phyloP scores from a whole-genome alignment of 1,140 invertebrate genomes.

The Diorhabda carinulata region DNA sequence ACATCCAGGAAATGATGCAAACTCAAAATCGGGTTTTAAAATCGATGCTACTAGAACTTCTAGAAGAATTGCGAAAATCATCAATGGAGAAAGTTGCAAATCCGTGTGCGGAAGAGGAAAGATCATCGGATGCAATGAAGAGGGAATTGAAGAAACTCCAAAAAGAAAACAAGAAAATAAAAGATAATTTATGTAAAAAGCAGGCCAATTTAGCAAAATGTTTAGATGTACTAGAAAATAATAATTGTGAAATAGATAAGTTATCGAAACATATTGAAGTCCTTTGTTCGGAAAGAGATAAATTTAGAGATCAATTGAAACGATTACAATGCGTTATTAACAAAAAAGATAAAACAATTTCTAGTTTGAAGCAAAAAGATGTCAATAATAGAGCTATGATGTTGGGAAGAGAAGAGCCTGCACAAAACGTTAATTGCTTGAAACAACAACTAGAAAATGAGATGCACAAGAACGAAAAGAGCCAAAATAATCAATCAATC shows the following conservation, averaged over 20 bases:
- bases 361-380: not conserved
- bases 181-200: slow-evolving; percentile 6
- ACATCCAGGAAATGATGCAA: slow-evolving; percentile 1
- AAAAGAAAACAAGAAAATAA: slow-evolving; percentile 4
- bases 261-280: slow-evolving; percentile 10
- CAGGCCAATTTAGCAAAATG: slow-evolving; percentile 5
- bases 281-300: slow-evolving; percentile 6
- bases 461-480: no score
- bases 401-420: no score
- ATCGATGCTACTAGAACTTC: not conserved
- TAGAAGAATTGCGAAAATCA: slow-evolving; percentile 5
- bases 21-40: slow-evolving; percentile 8
- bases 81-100: not conserved
- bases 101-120: not conserved
- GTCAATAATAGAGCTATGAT: no score
- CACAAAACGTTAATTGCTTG: no score
- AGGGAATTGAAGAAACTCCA: slow-evolving; percentile 4
- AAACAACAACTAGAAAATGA: no score
- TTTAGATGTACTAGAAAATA: slow-evolving; percentile 11
- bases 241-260: slow-evolving; percentile 6
- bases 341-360: slow-evolving; percentile 11
- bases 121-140: not conserved
- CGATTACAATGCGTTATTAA: not conserved
- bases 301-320: not conserved
- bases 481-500: no score